A percentile compares a stretch with the other conserved stretches of the same genome.
These are phyloP conservation scores for Scopus umbretta DNA, from an alignment of 2,113 vertebrate genomes.

Conservation along the genomic window DNA sequence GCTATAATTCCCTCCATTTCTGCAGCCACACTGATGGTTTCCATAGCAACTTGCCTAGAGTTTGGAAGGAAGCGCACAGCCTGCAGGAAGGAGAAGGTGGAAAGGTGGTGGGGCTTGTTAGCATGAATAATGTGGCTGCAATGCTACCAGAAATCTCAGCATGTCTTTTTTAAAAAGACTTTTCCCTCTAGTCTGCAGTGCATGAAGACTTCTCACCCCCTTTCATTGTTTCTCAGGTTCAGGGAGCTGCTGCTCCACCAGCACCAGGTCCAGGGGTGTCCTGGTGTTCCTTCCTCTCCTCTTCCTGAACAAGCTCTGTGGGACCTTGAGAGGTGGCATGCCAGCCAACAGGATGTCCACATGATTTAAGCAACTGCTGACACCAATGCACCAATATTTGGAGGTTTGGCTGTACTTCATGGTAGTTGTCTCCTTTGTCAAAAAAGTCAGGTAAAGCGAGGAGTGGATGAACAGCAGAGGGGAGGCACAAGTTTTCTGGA, in stretches of 20 bases:
- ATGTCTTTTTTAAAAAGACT: neutral
- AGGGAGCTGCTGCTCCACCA: neutral
- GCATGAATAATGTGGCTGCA: neutral
- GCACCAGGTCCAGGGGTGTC: neutral
- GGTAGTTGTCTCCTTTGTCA: neutral
- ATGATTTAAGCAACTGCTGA: neutral
- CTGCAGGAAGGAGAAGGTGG: neutral
- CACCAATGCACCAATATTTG: neutral
- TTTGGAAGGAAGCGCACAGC: neutral
- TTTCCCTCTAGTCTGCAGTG: neutral
- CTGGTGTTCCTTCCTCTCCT: neutral
- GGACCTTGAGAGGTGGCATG: neutral
- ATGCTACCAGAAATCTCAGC: neutral
- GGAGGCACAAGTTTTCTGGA: neutral
- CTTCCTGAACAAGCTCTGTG: neutral
- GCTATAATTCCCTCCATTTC: neutral
- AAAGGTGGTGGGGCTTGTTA: neutral
- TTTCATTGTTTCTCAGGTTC: neutral
- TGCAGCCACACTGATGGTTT: neutral
- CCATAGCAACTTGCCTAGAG: slow-evolving; percentile 5
- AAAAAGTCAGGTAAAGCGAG: neutral
- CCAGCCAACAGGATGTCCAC: neutral
- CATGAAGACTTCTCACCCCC: neutral
- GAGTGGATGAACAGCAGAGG: neutral
- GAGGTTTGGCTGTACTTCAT: neutral